Evolutionary conservation across 2,113 vertebrate species (phyloP), one percentile per base, ranked within the genome.

Genomic region (Charadrius vociferus): DNA sequence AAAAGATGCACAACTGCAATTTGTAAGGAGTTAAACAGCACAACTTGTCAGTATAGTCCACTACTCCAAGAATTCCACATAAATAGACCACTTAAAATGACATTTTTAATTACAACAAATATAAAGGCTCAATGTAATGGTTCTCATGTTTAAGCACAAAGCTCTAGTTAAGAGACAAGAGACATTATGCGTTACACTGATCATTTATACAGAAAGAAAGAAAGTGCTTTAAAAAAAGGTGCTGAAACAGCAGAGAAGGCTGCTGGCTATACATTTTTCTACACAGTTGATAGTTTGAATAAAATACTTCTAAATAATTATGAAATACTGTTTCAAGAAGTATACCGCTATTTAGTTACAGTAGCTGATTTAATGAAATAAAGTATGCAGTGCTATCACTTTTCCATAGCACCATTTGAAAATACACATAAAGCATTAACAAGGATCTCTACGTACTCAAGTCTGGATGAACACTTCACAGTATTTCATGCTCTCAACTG

Each of bases 271-370:
- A 94, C 74, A 66, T 91, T 97, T 98, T 85, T 90, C 92, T 86
- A 73, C 32, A 81, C 82, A 96, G 81, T 52, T 95, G 88, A 98
- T 72, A 96, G 67, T 70, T 66, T n/a, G 85, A 96, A 93, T 92
- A 88, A 93, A 97, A 94, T 92, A 84, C 73, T 95, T 94, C 92
- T 94, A 96, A 96, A 96, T 94, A 95, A 96, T 96, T 95, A 96
- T 62, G 63, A 97, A 98, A 94, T 91, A 93, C 55, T 61, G 91
- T 90, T 95, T 58, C n/a, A 19, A 94, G n/a, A 82, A 86, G 65
- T 10, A 39, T 34, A 79, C 27, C 68, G 67, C 80, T 88, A 91
- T 71, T 78, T 73, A 89, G 62, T 53, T 84, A 49, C n/a, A 91
- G 92, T 15, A 81, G 58, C 24, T 87, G 94, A 90, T 78, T 93